Percentiles rank a stretch among this genome's conserved stretches.
phyloP scores from a whole-genome alignment of 2,113 vertebrate genomes.

The Rutilus rutilus region DNA sequence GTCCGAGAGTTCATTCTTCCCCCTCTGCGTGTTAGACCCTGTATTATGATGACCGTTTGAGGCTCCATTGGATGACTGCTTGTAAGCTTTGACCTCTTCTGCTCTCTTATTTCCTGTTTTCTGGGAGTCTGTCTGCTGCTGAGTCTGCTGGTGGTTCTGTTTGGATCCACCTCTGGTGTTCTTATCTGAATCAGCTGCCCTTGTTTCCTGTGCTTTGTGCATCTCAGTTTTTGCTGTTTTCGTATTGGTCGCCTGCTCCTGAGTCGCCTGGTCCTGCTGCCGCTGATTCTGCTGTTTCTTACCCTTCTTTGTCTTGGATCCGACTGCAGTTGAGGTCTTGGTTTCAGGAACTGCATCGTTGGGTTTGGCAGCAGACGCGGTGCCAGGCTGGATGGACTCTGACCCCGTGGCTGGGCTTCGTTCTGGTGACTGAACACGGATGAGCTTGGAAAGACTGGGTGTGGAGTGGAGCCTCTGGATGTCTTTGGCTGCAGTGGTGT shows the following conservation, averaged over 20 bases:
- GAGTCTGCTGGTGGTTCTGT: constrained; percentile 57
- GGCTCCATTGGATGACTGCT: constrained; percentile 70
- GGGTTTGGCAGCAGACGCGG: constrained; percentile 64
- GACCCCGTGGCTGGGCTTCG: constrained; percentile 69
- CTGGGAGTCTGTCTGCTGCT: constrained; percentile 65
- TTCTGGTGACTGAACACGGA: constrained; percentile 89
- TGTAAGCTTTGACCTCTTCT: constrained; percentile 73
- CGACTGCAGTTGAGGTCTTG: constrained; percentile 62
- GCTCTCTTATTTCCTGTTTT: constrained; percentile 64
- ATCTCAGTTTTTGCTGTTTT: constrained; percentile 73
- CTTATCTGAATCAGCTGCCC: constrained; percentile 56
- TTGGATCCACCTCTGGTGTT: constrained; percentile 66
- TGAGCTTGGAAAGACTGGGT: constrained; percentile 90
- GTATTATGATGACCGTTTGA: constrained; percentile 53
- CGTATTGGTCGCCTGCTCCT: constrained; percentile 71
- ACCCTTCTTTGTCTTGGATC: constrained; percentile 84
- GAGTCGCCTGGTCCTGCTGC: constrained; percentile 69
- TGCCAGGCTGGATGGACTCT: constrained; percentile 65
- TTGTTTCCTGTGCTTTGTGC: constrained; percentile 73
- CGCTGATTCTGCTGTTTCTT: constrained; percentile 83
- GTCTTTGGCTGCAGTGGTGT: constrained; percentile 70
- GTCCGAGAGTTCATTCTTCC: constrained; percentile 76
- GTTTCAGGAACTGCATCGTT: constrained; percentile 73
- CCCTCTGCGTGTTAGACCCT: constrained; percentile 64
- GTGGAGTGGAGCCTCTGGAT: constrained; percentile 86